Base-by-base conservation (phyloP, 2,797 vertebrate species). In the Galagoides demidoff region DNA sequence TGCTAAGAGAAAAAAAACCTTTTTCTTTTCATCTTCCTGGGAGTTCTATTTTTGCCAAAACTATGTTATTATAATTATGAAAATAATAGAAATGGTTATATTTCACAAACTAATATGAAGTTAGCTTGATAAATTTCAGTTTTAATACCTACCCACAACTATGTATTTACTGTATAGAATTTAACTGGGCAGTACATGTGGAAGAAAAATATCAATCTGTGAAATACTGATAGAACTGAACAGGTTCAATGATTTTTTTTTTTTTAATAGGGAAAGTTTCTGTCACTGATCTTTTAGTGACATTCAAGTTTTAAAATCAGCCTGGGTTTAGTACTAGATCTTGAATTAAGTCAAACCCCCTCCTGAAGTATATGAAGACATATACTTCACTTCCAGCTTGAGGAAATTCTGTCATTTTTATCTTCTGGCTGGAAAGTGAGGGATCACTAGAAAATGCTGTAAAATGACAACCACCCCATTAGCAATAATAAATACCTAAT, bases 21-120 rank as follows among this genome's bases (percentile, higher is more conserved):
- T 76, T 27, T 90, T 73, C 7, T 87, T 95, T 96, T 82, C 19
- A 19, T 8, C 4, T 87, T 39, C 29, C 0, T 78, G 37, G 9
- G 31, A 90, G 82, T 87, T 90, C 78, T 84, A 39, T 79, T 92
- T 95, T 96, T 94, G 63, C 70, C 71, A 73, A n/a, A 97, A 95
- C 57, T 52, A 25, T 57, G 29, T 88, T 96, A 85, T 88, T 82
- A 79, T 79, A 97, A 91, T 74, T 27, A 97, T 2, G 6, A 14
- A 95, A 97, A 16, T 68, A 85, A 94, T 76, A 63, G 34, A 97
- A 22, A 92, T 29, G 10, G 31, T 59, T 87, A 4, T 91, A 83
- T 85, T 74, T 88, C 83, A 90, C 61, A 87, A 95, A 93, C 5
- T 0, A 90, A 29, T 27, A 64, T 1, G 43, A 97, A 96, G 68